Conservation (phyloP, 2,888 invertebrate species). For the Drosophila prolongata region DNA sequence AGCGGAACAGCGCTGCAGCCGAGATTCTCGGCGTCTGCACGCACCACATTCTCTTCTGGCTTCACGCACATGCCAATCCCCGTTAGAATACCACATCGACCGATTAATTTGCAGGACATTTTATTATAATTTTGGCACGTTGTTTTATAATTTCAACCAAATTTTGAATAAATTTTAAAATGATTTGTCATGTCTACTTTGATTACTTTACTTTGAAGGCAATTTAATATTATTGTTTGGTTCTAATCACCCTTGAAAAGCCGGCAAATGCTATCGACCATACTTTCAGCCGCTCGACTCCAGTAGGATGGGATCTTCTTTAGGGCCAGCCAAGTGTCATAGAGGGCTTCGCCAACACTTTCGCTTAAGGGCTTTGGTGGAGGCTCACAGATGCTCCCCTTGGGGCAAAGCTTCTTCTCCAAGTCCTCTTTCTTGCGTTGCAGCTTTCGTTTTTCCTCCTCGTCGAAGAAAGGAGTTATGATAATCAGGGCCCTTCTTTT, state of each 20-base stretch:
- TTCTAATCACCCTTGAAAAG: slow-evolving; percentile 43
- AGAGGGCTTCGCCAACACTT: slow-evolving; percentile 32
- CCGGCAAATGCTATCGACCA: slow-evolving; percentile 16
- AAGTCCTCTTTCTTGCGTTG: slow-evolving; percentile 36
- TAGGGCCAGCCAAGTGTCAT: slow-evolving; percentile 37
- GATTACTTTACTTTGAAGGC: neutral
- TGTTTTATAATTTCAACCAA: neutral
- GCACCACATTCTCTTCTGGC: neutral
- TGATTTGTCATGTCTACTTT: neutral
- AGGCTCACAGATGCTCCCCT: slow-evolving; percentile 30
- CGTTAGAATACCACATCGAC: slow-evolving; percentile 28
- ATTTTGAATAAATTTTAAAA: neutral
- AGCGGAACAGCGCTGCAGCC: neutral
- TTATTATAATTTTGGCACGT: slow-evolving; percentile 31
- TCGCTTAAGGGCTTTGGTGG: slow-evolving; percentile 26
- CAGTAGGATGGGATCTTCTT: slow-evolving; percentile 46
- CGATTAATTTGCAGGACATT: neutral
- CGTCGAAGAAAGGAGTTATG: slow-evolving; percentile 13
- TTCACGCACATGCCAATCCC: slow-evolving; percentile 23
- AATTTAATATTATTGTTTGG: neutral
- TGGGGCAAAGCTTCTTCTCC: slow-evolving; percentile 17
- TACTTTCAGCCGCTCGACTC: slow-evolving; percentile 1
- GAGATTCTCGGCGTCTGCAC: neutral
- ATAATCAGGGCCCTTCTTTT: neutral
- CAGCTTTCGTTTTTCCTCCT: slow-evolving; percentile 34